Evolutionary conservation across 1,140 invertebrate species (phyloP).

Genomic region (Hestina assimilis): DNA sequence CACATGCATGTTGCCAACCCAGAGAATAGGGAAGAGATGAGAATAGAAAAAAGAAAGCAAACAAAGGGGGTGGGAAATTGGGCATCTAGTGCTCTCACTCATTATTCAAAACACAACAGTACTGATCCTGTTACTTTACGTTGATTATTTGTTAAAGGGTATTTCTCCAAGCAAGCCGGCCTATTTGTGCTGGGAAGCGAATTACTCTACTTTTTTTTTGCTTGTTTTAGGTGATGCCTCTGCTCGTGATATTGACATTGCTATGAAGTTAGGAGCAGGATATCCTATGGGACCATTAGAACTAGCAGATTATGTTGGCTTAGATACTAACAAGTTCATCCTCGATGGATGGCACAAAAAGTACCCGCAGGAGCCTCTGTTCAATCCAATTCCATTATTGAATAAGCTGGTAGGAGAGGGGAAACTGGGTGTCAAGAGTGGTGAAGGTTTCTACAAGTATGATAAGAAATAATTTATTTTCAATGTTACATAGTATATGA

Average conservation of each 20-base stretch:
- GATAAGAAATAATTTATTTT: conserved; percentile 74
- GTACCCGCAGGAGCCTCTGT: conserved; percentile 87
- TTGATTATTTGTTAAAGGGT: no score
- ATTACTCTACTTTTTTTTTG: no score
- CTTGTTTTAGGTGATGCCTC: conserved; percentile 81
- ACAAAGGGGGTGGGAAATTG: no score
- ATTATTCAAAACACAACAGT: no score
- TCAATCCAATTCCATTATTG: conserved; percentile 82
- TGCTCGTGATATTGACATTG: conserved; percentile 87
- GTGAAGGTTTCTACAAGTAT: conserved; percentile 94
- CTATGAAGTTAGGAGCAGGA: conserved; percentile 93
- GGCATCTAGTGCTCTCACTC: no score
- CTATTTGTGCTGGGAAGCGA: no score
- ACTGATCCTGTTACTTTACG: no score
- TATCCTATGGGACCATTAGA: conserved; percentile 94
- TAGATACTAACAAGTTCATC: conserved; percentile 85
- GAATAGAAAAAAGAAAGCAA: no score
- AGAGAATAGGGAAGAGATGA: no score
- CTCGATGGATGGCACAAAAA: conserved; percentile 87
- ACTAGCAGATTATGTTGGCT: conserved; percentile 88
- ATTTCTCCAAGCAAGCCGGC: no score
- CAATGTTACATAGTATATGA: background rate
- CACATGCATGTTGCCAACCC: no score
- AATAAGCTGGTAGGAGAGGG: conserved; percentile 88
- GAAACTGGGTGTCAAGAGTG: conserved; percentile 90